Conservation (phyloP, 2,797 vertebrate species). For the Enteromius argenteus region DNA sequence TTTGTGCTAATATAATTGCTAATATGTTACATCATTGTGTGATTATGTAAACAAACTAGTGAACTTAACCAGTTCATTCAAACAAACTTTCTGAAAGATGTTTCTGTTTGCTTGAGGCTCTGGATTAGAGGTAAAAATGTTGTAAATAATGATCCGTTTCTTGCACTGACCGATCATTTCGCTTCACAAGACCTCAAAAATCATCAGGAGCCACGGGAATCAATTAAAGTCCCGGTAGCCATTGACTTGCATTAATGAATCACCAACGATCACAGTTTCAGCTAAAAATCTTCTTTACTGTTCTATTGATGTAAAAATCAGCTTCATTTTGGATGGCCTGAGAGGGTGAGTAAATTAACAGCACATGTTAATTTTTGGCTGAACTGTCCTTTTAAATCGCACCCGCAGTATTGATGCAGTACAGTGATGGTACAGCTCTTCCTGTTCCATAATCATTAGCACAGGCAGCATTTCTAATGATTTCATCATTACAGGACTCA, state of each 20-base stretch:
- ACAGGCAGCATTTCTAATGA: background rate
- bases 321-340: background rate
- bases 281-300: background rate
- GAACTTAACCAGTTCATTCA: background rate
- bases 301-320: background rate
- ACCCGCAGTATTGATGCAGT: background rate
- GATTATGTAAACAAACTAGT: background rate
- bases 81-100: background rate
- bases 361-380: background rate
- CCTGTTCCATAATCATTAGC: background rate
- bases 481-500: slow-evolving; percentile 12
- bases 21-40: background rate
- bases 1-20: background rate
- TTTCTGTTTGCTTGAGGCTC: background rate
- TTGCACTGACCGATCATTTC: background rate
- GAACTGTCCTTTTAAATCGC: background rate
- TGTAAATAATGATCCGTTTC: background rate
- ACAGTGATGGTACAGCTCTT: background rate
- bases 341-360: background rate
- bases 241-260: background rate
- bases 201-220: background rate
- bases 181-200: background rate
- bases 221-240: background rate
- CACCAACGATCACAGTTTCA: background rate
- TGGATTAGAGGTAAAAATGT: background rate